These are phyloP conservation scores for Nycticryphes semicollaris DNA, from an alignment of 2,113 vertebrate species.

Conservation along the genomic window DNA sequence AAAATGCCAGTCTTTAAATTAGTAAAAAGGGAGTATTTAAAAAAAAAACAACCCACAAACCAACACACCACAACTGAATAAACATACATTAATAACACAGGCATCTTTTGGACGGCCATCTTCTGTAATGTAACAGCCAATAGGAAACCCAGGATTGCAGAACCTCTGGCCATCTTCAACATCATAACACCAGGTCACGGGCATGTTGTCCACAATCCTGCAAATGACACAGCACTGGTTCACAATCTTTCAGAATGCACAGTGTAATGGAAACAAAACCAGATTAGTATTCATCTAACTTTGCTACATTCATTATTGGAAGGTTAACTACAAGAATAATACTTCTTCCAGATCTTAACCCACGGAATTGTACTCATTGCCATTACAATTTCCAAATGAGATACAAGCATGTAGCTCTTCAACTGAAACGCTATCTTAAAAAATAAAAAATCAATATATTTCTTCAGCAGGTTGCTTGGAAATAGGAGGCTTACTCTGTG, in stretches of 20 bases:
- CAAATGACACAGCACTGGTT: not conserved
- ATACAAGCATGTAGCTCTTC: not conserved
- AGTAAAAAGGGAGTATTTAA: not conserved
- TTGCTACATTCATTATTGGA: not conserved
- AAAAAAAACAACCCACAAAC: not conserved
- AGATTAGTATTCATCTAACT: not conserved
- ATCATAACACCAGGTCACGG: constrained; percentile 97
- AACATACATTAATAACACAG: constrained; percentile 94
- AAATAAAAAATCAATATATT: not conserved
- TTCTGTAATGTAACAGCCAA: constrained; percentile 90
- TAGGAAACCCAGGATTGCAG: constrained; percentile 98
- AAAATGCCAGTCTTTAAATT: not conserved
- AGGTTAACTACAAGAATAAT: not conserved
- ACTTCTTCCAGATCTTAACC: not conserved
- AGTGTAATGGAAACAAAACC: not conserved
- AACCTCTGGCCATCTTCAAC: constrained; percentile 92
- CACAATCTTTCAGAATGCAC: not conserved
- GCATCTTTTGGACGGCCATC: constrained; percentile 92
- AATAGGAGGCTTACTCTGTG: not conserved
- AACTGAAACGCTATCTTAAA: not conserved
- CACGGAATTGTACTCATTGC: fast-evolving
- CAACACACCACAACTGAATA: not conserved
- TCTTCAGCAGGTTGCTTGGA: not conserved
- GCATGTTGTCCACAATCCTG: constrained; percentile 99
- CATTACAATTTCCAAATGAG: not conserved